phyloP scores from a whole-genome alignment of 2,797 vertebrate genomes.

The Phalloptychus januarius region DNA sequence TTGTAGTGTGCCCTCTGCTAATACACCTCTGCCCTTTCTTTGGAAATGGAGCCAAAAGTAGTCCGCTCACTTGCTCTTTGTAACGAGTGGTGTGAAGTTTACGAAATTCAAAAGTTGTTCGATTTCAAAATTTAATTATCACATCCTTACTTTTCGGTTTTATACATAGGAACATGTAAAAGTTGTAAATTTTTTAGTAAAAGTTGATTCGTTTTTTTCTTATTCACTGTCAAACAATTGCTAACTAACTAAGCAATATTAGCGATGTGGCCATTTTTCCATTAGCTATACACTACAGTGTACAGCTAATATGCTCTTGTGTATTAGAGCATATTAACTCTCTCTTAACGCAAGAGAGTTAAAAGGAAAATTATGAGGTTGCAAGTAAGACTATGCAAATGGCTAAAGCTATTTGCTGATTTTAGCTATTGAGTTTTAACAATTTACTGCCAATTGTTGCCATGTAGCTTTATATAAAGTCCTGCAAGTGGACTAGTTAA shows the following conservation, averaged over 20 bases:
- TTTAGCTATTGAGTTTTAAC: not conserved
- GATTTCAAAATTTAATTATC: not conserved
- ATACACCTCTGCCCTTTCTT: conserved; percentile 28
- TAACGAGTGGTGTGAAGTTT: conserved; percentile 32
- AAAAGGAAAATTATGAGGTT: not conserved
- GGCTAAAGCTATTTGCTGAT: not conserved
- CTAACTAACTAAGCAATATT: not conserved
- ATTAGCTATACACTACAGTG: no score
- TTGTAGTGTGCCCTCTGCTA: conserved; percentile 38
- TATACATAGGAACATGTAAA: not conserved
- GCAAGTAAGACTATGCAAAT: not conserved
- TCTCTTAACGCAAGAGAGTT: not conserved
- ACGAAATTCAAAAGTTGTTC: not conserved
- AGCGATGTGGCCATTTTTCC: not conserved
- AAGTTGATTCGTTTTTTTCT: not conserved
- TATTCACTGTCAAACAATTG: not conserved
- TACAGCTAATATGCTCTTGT: no score
- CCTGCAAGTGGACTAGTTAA: not conserved
- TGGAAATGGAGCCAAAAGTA: conserved; percentile 8
- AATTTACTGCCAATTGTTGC: not conserved
- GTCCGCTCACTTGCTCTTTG: not conserved
- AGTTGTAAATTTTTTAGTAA: not conserved
- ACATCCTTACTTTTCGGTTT: not conserved
- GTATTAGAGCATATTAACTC: no score
- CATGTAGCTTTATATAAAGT: not conserved